Evolutionary conservation across 2,113 vertebrate species (phyloP).

Genomic region (Maccullochella peelii): DNA sequence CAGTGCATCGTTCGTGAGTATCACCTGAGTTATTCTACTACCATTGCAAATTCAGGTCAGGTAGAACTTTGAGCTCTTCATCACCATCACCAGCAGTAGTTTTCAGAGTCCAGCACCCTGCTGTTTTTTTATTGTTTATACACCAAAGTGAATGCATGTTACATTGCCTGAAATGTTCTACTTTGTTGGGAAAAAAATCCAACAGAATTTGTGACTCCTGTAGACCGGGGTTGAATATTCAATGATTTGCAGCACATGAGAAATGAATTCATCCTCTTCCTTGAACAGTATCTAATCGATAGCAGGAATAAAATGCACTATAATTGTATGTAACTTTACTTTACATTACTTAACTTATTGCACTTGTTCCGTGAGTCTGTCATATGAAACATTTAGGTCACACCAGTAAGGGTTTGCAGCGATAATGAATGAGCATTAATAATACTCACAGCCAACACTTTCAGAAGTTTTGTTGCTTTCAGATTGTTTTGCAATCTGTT

Average conservation of each 20-base stretch:
- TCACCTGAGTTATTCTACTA: slow-evolving; percentile 8
- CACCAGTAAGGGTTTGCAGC: neutral
- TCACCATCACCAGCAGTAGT: neutral
- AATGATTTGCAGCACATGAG: neutral
- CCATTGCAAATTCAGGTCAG: neutral
- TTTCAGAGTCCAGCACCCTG: neutral
- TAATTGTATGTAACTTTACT: neutral
- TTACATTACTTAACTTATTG: neutral
- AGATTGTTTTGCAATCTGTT: no score
- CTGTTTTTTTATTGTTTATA: neutral
- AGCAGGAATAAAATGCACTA: neutral
- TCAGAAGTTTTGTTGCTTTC: neutral
- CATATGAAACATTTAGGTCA: neutral
- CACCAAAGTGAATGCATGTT: neutral
- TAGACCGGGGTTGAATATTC: neutral
- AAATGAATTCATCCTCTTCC: neutral
- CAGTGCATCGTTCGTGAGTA: slow-evolving; percentile 99
- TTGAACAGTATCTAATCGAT: neutral
- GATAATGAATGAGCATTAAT: no score
- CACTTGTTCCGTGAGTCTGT: neutral
- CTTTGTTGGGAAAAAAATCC: neutral
- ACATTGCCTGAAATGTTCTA: neutral
- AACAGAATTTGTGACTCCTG: neutral
- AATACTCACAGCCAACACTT: neutral
- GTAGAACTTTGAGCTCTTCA: neutral